Base-by-base conservation (phyloP, 2,888 invertebrate species). In the Apamea crenata region DNA sequence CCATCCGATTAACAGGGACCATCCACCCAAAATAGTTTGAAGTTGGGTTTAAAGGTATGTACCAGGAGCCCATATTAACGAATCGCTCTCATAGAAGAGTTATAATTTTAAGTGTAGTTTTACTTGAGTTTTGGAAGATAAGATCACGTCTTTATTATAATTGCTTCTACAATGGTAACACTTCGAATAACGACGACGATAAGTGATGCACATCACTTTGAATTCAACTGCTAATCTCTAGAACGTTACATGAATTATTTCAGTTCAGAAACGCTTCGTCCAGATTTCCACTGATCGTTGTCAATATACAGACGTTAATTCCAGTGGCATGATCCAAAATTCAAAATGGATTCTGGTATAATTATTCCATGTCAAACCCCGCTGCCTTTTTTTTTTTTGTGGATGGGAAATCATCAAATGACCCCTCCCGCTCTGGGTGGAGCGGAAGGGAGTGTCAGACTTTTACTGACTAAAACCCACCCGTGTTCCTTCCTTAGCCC, bases 51-150 rank as follows among this genome's bases (percentile, higher is more conserved):
- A 7, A 63, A 29, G 2, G 14, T 75, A 29, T 1, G 14, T 75
- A 81, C 75, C 32, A 76, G 61, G 76, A 68, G 25, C 29, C 12
- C 81, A 75, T 75, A 76, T 47, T 1, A 81, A 63, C 47, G 75
- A 81, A 80, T 18, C 25, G 18, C 29, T 50, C 10, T 68, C 44
- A 47, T 25, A 29, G 14, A 56, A 40, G 21, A 53, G 25, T 25
- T 63, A 1, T 2, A 40, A 68, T 75, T 74, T 74, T 3, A 66
- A 72, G 32, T 40, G 44, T 44, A 65, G 32, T 75, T 81, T 50
- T n/a, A 56, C 25, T 65, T 50, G 29, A 40, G 16, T 36, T 69
- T 65, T 40, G 14, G 0, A 50, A 65, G 47, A 29, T 63, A 56
- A 40, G 53, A 69, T 75, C 36, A 47, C 36, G 29, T 75, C 68